Conservation (phyloP, 2,113 vertebrate species). For the Aptenodytes forsteri region DNA sequence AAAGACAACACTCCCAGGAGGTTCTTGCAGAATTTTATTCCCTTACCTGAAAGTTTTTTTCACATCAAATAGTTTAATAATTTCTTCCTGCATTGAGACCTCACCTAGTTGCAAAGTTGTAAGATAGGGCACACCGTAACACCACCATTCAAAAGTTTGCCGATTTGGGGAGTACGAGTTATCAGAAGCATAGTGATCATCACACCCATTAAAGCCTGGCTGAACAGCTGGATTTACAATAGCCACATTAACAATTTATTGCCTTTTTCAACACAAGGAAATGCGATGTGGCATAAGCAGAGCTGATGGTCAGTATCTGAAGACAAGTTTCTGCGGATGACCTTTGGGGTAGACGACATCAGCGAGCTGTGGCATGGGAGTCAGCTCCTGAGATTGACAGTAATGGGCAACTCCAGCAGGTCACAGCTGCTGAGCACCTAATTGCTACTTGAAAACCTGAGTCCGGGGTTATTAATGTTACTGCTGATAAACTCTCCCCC, state of each 20-base stretch:
- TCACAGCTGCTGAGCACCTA: constrained; percentile 63
- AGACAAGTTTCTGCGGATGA: background rate
- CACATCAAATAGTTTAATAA: background rate
- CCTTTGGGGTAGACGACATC: constrained; percentile 22
- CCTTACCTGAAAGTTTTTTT: background rate
- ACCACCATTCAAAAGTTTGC: background rate
- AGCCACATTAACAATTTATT: background rate
- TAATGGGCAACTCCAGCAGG: constrained; percentile 35
- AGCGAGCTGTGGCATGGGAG: background rate
- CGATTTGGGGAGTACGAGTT: background rate
- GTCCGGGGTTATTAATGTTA: constrained; percentile 53
- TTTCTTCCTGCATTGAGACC: background rate
- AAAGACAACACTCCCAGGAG: background rate
- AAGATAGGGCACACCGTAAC: rapidly evolving
- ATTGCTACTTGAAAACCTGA: constrained; percentile 50
- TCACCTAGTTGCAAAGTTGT: background rate
- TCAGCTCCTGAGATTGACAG: background rate
- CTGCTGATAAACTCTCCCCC: constrained; percentile 28
- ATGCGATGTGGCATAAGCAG: background rate
- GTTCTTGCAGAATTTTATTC: background rate
- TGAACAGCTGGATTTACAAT: constrained; percentile 9
- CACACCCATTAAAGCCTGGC: background rate
- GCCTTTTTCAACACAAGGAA: background rate
- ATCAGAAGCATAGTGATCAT: background rate
- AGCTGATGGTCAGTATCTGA: background rate